Evolutionary conservation across 30 jellyfish, hydroid and myxozoan genomes (phyloP), one percentile per base, ranked within the genome.

Genomic region (Cassiopea andromeda): DNA sequence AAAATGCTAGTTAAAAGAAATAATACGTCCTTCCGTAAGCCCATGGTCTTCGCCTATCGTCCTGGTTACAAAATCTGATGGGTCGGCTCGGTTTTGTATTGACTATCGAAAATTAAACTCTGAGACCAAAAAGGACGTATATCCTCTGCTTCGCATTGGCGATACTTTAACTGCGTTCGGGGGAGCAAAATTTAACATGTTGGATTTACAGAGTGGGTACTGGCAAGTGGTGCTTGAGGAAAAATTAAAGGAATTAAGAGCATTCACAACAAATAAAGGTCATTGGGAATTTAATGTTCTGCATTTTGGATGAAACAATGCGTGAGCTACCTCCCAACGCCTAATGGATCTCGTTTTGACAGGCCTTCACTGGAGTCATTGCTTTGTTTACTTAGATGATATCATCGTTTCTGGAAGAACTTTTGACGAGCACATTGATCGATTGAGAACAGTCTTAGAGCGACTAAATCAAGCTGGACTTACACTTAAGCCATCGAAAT

Each of bases 41-140:
- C 94, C 95, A 45, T 89, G 72, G 94, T n/a, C 73, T 16, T 14
- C 90, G 3, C 95, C 97, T 15, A 68, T 82, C 6, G 97, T 89
- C 16, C 18, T 82, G 7, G 15, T 54, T 54, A 54, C 64, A 6
- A 54, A 54, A 54, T 10, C 64, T 54, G 64, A 54, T 0, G 64
- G 64, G 12, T 54, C 64, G 0, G 64, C 64, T 54, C 64, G 64
- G 12, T 54, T 54, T 54, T 54, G 64, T 54, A 0, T 54, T 3
- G 64, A 54, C 12, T 54, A 54, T 68, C 15, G 15, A 68, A 18
- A 43, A 68, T 9, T 68, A 68, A 68, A 68, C 77, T 54, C 64
- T 54, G 64, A 6, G 7, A 54, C 64, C 64, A 54, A 54, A 10
- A 54, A 54, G 12, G 64, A 54, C 7, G 12, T 10, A 10, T 54